A percentile compares a stretch with the other conserved stretches of the same genome.
phyloP scores from a whole-genome alignment of 2,113 vertebrate genomes.

The Albula glossodonta region DNA sequence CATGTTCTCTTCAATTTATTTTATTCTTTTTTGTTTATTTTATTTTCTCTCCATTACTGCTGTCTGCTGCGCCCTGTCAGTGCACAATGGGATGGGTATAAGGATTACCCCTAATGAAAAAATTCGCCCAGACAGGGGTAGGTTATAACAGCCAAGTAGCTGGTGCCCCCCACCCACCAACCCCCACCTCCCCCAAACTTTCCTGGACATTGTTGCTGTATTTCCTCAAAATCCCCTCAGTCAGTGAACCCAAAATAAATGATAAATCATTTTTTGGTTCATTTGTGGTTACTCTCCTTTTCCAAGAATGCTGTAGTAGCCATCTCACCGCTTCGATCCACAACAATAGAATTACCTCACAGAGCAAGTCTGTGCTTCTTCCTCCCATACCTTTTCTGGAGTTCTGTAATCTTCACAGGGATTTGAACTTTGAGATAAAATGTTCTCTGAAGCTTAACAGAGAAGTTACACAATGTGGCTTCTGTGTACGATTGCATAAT shows the following conservation, averaged over 20 bases:
- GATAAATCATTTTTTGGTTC: too few species aligned
- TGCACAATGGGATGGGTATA: conserved; percentile 92
- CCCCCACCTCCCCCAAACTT: neutral
- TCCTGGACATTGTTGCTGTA: neutral
- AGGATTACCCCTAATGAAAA: conserved; percentile 91
- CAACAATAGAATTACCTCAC: neutral
- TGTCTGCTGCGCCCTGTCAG: conserved; percentile 71
- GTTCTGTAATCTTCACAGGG: neutral
- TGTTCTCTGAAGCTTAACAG: neutral
- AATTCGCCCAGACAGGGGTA: conserved; percentile 86
- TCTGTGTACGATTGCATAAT: neutral
- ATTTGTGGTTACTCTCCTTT: too few species aligned
- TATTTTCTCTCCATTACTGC: conserved; percentile 57
- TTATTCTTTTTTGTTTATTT: neutral
- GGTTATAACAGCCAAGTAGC: conserved; percentile 36
- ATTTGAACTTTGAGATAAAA: neutral
- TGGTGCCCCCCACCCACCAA: too few species aligned
- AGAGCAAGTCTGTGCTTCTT: too few species aligned
- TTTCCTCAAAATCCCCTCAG: neutral
- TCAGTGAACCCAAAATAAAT: neutral
- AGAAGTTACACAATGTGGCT: neutral
- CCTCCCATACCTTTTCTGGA: too few species aligned
- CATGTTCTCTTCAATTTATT: neutral
- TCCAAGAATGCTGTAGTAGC: too few species aligned
- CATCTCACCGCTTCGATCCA: too few species aligned